phyloP scores from a whole-genome alignment of 2,797 vertebrate genomes.

The Nyctibius grandis region DNA sequence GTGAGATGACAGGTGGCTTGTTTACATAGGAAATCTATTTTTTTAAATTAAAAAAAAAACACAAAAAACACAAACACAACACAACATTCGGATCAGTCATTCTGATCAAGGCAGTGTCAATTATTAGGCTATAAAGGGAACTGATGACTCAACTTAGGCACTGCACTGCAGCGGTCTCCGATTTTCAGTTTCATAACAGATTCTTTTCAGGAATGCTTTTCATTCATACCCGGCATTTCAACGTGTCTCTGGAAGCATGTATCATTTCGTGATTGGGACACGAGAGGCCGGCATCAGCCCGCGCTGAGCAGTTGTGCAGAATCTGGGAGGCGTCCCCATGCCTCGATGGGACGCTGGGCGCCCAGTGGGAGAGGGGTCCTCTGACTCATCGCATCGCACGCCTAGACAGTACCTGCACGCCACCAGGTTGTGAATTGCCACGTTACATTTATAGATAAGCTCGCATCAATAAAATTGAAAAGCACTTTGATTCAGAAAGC shows the following conservation, averaged over 20 bases:
- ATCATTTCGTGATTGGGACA: not conserved
- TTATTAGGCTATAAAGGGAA: constrained; percentile 78
- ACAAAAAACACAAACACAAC: constrained; percentile 56
- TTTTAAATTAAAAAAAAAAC: not conserved
- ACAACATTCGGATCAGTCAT: constrained; percentile 70
- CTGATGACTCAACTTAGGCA: constrained; percentile 78
- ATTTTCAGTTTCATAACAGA: constrained; percentile 78
- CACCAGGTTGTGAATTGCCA: not conserved
- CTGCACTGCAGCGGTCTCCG: constrained; percentile 69
- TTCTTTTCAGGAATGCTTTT: constrained; percentile 82
- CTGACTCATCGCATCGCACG: rapidly evolving
- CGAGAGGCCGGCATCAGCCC: rapidly evolving
- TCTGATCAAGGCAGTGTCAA: constrained; percentile 73
- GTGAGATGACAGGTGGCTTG: constrained; percentile 56
- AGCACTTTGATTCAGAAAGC: constrained; percentile 72
- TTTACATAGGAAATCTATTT: constrained; percentile 63
- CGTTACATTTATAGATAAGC: not conserved
- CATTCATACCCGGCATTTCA: constrained; percentile 61
- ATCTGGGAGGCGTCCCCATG: not conserved
- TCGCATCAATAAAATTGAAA: constrained; percentile 24
- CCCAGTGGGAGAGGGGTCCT: not conserved
- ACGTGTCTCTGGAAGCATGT: constrained; percentile 41
- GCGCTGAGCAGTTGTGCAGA: not conserved
- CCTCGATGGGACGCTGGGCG: rapidly evolving
- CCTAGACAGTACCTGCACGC: rapidly evolving